A percentile compares a stretch with the other conserved stretches of the same genome.
Conservation (phyloP, 2,888 invertebrate species). For the Chalcosyrphus nemorum region DNA sequence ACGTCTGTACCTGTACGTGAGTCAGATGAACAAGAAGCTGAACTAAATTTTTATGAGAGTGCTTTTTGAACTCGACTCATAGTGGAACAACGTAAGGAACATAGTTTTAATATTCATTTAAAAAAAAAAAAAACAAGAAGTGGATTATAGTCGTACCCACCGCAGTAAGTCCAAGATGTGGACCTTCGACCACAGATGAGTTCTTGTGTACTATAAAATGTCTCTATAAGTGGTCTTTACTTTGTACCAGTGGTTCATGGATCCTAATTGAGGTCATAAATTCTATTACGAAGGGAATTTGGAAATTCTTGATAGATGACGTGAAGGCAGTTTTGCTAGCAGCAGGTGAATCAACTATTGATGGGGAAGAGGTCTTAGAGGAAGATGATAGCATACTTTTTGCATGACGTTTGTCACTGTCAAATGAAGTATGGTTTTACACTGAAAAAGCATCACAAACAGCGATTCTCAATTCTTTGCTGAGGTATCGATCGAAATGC, state of each 20-base stretch:
- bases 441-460: too few species aligned
- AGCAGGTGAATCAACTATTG: background rate
- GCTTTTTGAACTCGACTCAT: slow-evolving; percentile 5
- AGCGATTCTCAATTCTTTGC: too few species aligned
- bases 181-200: slow-evolving; percentile 48
- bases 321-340: background rate
- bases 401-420: too few species aligned
- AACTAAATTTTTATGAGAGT: slow-evolving; percentile 21
- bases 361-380: too few species aligned
- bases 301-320: slow-evolving; percentile 1
- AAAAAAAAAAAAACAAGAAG: slow-evolving; percentile 5
- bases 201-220: slow-evolving; percentile 51
- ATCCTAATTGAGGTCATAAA: slow-evolving; percentile 42
- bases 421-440: too few species aligned
- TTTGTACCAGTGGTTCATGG: background rate
- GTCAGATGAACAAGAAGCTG: too few species aligned
- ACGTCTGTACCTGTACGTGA: background rate
- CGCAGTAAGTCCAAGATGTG: too few species aligned
- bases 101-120: slow-evolving; percentile 29
- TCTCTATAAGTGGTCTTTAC: slow-evolving; percentile 43
- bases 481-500: too few species aligned
- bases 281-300: slow-evolving; percentile 1
- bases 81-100: slow-evolving; percentile 2
- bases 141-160: slow-evolving; percentile 16
- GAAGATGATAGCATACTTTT: too few species aligned